Evolutionary conservation across 2,888 invertebrate species (phyloP).

Genomic region (Argyra leucocephala): DNA sequence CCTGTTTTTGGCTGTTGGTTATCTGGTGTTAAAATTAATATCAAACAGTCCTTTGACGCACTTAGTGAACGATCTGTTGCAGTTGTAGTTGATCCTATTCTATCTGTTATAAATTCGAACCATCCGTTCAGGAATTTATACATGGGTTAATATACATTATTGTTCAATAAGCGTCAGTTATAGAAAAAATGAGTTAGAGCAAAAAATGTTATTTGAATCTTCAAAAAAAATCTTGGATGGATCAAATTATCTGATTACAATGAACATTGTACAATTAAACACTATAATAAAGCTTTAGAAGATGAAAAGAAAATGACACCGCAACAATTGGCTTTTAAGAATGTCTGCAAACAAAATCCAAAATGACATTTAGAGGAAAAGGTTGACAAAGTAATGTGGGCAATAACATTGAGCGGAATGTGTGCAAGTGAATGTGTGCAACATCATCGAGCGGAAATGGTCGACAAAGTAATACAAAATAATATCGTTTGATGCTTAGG

Average conservation of each 20-base stretch:
- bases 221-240: slow-evolving; percentile 99
- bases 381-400: too few relatives aligned
- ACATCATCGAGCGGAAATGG: too few relatives aligned
- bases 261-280: slow-evolving; percentile 82
- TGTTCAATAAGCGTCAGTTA: slow-evolving; percentile 99
- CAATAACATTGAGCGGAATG: too few relatives aligned
- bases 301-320: slow-evolving; percentile 99
- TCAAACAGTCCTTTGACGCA: slow-evolving; percentile 98
- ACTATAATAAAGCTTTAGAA: slow-evolving; percentile 64
- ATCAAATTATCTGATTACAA: slow-evolving; percentile 85
- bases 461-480: slow-evolving; percentile 88
- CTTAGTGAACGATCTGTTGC: slow-evolving; percentile 96
- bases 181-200: slow-evolving; percentile 95
- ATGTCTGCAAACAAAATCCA: slow-evolving; percentile 98
- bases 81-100: slow-evolving; percentile 98
- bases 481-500: slow-evolving; percentile 97
- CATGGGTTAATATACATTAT: slow-evolving; percentile 96
- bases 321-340: slow-evolving; percentile 97
- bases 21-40: slow-evolving; percentile 98
- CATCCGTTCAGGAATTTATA: slow-evolving; percentile 97
- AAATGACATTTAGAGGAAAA: slow-evolving; percentile 99
- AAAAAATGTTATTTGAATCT: slow-evolving; percentile 97
- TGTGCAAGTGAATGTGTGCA: too few relatives aligned
- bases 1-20: slow-evolving; percentile 99
- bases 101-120: slow-evolving; percentile 99